Evolutionary conservation across 2,797 vertebrate genomes (phyloP).

Genomic region (Fratercula arctica): DNA sequence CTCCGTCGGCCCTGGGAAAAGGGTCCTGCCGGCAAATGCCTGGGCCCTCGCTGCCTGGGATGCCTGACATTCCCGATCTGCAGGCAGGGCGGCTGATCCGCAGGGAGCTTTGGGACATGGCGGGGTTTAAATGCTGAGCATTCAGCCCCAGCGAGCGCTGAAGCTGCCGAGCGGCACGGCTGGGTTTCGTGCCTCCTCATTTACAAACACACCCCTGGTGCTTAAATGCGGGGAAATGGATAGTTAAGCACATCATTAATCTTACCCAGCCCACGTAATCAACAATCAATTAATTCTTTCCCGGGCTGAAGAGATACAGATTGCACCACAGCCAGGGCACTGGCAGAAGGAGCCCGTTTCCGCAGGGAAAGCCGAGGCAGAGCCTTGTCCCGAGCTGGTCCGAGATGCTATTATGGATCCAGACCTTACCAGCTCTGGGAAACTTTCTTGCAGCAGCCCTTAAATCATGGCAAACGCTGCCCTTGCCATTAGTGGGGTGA

Average conservation of each 20-base stretch:
- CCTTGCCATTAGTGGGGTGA: background rate
- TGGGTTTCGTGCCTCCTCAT: background rate
- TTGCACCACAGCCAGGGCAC: background rate
- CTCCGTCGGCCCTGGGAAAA: background rate
- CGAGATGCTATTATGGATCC: rapidly evolving
- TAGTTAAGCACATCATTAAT: constrained; percentile 61
- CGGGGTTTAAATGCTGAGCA: background rate
- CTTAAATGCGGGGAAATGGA: background rate
- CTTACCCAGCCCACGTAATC: constrained; percentile 43
- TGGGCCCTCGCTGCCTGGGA: rapidly evolving
- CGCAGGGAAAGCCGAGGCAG: background rate
- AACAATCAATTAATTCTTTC: constrained; percentile 47
- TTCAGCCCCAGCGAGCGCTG: background rate
- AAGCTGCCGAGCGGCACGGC: background rate
- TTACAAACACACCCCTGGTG: background rate
- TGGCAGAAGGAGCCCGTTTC: background rate
- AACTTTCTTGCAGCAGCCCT: background rate
- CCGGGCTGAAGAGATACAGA: background rate
- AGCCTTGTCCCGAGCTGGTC: background rate
- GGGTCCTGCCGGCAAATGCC: background rate
- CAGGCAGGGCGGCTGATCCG: background rate
- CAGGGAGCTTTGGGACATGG: background rate
- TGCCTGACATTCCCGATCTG: rapidly evolving
- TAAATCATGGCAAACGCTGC: background rate
- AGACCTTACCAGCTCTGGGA: background rate